These are phyloP conservation scores for Drosophila murphyi DNA, from an alignment of 1,140 invertebrate species.

Conservation along the genomic window DNA sequence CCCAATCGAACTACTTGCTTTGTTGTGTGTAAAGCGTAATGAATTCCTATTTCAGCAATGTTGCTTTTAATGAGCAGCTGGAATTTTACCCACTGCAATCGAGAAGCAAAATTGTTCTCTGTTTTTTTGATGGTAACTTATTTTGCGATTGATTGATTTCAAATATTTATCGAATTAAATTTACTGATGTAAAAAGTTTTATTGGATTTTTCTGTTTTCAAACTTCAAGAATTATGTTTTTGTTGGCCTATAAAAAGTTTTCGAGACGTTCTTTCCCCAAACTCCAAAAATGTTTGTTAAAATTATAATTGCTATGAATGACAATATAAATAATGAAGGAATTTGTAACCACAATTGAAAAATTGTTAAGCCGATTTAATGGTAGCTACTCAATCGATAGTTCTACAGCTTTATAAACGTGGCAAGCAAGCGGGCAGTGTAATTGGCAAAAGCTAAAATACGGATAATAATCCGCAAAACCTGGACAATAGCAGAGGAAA, in stretches of 20 bases:
- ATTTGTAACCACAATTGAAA: no score
- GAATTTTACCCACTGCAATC: slow-evolving; percentile 16
- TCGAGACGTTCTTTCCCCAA: no score
- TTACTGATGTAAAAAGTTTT: no score
- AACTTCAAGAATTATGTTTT: no score
- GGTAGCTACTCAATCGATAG: neutral
- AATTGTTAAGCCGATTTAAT: no score
- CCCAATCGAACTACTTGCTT: neutral
- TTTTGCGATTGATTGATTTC: no score
- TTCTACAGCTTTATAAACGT: neutral
- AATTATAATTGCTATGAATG: no score
- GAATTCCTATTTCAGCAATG: slow-evolving; percentile 28
- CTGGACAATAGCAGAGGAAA: slow-evolving; percentile 8
- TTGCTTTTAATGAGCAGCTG: slow-evolving; percentile 33
- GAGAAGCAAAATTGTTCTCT: neutral
- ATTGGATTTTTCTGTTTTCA: no score
- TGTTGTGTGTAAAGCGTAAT: slow-evolving; percentile 26
- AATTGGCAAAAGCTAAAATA: slow-evolving; percentile 27
- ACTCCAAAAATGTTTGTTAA: no score
- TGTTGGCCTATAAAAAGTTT: no score
- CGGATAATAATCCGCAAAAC: slow-evolving; percentile 12
- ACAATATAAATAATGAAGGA: no score
- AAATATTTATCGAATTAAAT: no score
- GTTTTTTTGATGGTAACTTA: neutral
- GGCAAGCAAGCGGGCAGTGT: slow-evolving; percentile 19